Evolutionary conservation across 2,888 invertebrate species (phyloP).

Genomic region (Dione juno): DNA sequence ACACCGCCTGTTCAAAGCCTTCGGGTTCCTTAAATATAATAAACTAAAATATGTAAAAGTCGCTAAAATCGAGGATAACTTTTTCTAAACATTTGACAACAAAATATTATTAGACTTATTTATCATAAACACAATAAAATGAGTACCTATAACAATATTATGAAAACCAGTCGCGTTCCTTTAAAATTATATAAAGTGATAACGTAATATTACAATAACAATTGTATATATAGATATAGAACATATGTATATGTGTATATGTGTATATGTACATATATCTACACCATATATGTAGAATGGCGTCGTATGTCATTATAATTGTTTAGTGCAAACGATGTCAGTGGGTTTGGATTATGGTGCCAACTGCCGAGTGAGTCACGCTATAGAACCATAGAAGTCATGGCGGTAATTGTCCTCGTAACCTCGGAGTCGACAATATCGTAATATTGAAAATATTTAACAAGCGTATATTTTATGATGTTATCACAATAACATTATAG

Average conservation of each 20-base stretch:
- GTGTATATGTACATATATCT: background rate
- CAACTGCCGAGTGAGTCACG: constrained; percentile 21
- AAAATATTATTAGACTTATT: no score
- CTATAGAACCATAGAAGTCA: background rate
- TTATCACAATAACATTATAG: background rate
- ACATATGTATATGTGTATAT: no score
- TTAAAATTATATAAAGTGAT: background rate
- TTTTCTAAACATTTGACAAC: no score
- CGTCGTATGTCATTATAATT: background rate
- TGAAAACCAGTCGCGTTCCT: background rate
- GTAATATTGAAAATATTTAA: constrained; percentile 7
- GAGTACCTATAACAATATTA: no score
- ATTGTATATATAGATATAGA: no score
- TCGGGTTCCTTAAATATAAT: no score
- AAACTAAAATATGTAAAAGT: no score
- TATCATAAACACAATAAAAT: no score
- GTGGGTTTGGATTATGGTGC: constrained; percentile 26
- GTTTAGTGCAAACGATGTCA: constrained; percentile 17
- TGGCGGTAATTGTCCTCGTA: constrained; percentile 19
- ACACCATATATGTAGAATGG: background rate
- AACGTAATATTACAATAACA: background rate
- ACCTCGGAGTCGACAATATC: constrained; percentile 2
- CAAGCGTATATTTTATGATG: background rate
- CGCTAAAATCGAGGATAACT: no score
- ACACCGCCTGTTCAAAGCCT: no score